A percentile compares a stretch with the other conserved stretches of the same genome.
Conservation (phyloP, 2,113 vertebrate species). For the Proterorhinus semilunaris region DNA sequence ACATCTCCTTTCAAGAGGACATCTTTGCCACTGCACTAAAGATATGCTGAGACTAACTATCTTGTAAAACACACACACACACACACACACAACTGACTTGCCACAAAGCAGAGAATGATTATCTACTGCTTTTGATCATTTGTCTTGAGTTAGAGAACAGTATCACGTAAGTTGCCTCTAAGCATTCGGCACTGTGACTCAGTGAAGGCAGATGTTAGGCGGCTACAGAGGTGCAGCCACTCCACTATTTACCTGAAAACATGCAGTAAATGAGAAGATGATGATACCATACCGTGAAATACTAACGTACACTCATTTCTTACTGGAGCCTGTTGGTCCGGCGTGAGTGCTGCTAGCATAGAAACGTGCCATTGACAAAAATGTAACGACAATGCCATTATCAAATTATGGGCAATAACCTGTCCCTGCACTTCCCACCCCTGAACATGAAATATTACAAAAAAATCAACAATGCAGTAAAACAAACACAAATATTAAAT, state of each 20-base stretch:
- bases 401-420: no score
- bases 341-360: no score
- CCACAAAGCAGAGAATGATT: background rate
- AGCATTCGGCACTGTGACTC: background rate
- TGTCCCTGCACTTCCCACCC: no score
- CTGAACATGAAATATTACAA: no score
- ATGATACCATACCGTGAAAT: background rate
- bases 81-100: background rate
- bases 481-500: no score
- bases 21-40: slow-evolving; percentile 31
- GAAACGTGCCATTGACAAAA: no score
- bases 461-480: no score
- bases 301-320: no score
- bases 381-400: no score
- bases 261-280: background rate
- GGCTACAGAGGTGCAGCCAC: background rate
- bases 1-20: slow-evolving; percentile 38
- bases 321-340: no score
- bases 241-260: background rate
- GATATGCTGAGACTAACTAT: slow-evolving; percentile 32
- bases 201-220: background rate
- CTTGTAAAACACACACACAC: background rate
- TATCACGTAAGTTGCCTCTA: background rate
- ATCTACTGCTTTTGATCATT: background rate
- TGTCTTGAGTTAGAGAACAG: background rate